phyloP scores from a whole-genome alignment of 2,888 invertebrate species.

The Antheraea assamensis region DNA sequence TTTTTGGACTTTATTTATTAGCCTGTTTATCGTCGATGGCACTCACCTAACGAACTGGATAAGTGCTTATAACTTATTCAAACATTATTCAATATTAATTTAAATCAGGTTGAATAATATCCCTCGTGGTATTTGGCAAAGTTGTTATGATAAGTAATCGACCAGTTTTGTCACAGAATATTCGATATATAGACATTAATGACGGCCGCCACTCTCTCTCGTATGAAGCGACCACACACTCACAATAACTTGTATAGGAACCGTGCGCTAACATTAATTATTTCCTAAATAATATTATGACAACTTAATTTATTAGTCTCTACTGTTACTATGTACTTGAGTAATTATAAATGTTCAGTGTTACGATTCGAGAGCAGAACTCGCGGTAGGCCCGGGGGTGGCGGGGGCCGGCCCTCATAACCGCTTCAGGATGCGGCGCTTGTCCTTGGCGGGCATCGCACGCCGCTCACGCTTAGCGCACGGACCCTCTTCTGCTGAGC shows the following conservation, averaged over 20 bases:
- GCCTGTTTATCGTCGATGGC: no score
- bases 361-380: background rate
- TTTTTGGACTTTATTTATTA: no score
- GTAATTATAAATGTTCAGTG: background rate
- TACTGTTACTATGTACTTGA: background rate
- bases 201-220: no score
- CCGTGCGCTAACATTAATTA: background rate
- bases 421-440: constrained; percentile 62
- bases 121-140: background rate
- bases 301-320: background rate
- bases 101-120: background rate
- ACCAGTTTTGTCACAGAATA: background rate
- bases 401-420: constrained; percentile 45
- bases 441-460: constrained; percentile 37
- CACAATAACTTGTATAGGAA: no score
- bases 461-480: constrained; percentile 90
- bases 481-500: constrained; percentile 83
- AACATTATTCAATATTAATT: background rate
- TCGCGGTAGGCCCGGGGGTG: background rate
- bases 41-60: no score
- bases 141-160: background rate
- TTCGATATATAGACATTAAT: no score
- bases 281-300: background rate
- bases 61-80: background rate
- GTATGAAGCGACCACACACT: no score